A percentile compares a stretch with the other conserved stretches of the same genome.
Evolutionary conservation across 2,113 vertebrate genomes (phyloP).

Genomic region (Cinclus mexicanus): DNA sequence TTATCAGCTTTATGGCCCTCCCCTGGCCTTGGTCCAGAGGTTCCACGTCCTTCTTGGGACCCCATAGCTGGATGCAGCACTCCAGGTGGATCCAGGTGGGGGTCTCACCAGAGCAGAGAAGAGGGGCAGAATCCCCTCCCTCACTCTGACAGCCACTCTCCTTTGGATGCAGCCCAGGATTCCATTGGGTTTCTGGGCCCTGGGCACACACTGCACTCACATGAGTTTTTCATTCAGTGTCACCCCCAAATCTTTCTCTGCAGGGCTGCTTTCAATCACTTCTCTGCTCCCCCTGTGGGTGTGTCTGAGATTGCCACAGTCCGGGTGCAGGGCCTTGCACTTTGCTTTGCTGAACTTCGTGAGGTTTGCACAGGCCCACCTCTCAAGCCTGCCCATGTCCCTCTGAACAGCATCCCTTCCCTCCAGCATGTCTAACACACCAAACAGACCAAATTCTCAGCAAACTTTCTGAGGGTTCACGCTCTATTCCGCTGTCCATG

Average conservation of each 20-base stretch:
- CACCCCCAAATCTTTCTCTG: not conserved
- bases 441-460: not conserved
- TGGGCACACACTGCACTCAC: fast-evolving
- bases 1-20: not conserved
- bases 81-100: not conserved
- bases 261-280: not conserved
- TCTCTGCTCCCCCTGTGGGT: not conserved
- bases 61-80: not conserved
- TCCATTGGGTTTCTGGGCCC: not conserved
- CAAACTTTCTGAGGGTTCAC: not conserved
- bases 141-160: fast-evolving
- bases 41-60: not conserved
- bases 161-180: not conserved
- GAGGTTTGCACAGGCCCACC: not conserved
- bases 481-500: not conserved
- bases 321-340: too few relatives aligned
- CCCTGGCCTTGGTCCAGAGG: not conserved
- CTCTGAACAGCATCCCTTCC: not conserved
- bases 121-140: not conserved
- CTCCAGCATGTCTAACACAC: not conserved
- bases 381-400: not conserved
- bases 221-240: fast-evolving
- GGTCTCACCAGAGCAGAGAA: not conserved
- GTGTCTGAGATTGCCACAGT: not conserved
- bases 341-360: not conserved